A percentile compares a stretch with the other conserved stretches of the same genome.
These are phyloP conservation scores for Drosophila acutilabella DNA, from an alignment of 2,888 invertebrate genomes.

Conservation along the genomic window DNA sequence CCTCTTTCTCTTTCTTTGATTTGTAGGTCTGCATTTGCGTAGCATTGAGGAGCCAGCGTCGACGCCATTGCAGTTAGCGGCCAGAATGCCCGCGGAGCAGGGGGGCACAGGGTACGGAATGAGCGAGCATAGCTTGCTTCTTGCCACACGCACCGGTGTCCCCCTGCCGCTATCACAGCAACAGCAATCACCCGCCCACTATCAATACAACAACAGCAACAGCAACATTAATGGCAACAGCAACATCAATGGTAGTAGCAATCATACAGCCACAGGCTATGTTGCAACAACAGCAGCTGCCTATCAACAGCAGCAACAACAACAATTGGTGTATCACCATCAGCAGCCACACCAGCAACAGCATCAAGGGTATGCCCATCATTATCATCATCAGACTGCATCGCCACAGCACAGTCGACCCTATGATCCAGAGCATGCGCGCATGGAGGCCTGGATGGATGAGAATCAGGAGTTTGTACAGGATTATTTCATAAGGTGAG, in stretches of 20 bases:
- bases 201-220: constrained; percentile 56
- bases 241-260: constrained; percentile 22
- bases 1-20: constrained; percentile 3
- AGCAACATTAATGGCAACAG: constrained; percentile 31
- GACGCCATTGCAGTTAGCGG: constrained; percentile 81
- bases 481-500: constrained; percentile 96
- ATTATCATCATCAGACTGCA: constrained; percentile 58
- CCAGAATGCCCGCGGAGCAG: constrained; percentile 87
- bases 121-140: constrained; percentile 86
- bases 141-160: constrained; percentile 85
- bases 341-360: constrained; percentile 51
- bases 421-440: constrained; percentile 94
- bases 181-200: constrained; percentile 71
- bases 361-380: constrained; percentile 63
- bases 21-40: constrained; percentile 93
- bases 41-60: constrained; percentile 93
- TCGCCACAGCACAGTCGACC: constrained; percentile 83
- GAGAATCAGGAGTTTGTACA: constrained; percentile 98
- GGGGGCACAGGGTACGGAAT: constrained; percentile 87
- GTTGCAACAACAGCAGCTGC: constrained; percentile 69
- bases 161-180: constrained; percentile 83
- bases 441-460: constrained; percentile 98
- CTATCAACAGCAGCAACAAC: constrained; percentile 50
- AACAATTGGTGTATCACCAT: constrained; percentile 32
- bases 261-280: constrained; percentile 34